Percentiles rank a stretch among this genome's conserved stretches.
phyloP scores from a whole-genome alignment of 2,888 invertebrate genomes.

The Eupeodes luniger region DNA sequence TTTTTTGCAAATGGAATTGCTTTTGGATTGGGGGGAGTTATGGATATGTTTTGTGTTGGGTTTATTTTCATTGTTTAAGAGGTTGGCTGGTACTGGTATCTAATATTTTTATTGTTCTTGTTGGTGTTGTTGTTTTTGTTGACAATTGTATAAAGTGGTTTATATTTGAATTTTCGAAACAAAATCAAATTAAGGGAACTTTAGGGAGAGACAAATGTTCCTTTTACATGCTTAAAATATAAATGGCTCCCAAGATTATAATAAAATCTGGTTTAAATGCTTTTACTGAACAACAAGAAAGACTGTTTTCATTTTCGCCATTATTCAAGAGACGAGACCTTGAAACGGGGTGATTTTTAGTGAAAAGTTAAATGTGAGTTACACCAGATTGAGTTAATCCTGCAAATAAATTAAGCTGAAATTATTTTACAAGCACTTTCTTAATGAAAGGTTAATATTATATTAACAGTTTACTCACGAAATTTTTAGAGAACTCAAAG shows the following conservation, averaged over 20 bases:
- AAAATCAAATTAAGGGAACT: not conserved
- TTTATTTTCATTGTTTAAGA: conserved; percentile 27
- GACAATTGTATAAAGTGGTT: conserved; percentile 18
- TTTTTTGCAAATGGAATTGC: conserved; percentile 52
- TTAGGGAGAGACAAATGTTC: not conserved
- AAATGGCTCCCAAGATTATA: not conserved
- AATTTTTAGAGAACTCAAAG: too few relatives aligned
- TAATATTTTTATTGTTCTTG: conserved; percentile 2
- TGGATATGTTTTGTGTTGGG: conserved; percentile 45
- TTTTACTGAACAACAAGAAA: not conserved
- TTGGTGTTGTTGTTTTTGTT: not conserved
- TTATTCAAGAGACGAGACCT: too few relatives aligned
- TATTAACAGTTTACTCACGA: too few relatives aligned
- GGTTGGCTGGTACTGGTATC: conserved; percentile 3
- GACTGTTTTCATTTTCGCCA: too few relatives aligned
- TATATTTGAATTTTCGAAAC: conserved; percentile 13
- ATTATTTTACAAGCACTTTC: too few relatives aligned
- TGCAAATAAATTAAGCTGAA: too few relatives aligned
- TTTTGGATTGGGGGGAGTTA: conserved; percentile 46
- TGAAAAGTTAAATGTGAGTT: too few relatives aligned
- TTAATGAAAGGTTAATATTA: too few relatives aligned
- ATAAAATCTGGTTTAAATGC: conserved; percentile 3
- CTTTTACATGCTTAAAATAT: conserved; percentile 7
- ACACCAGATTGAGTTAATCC: too few relatives aligned
- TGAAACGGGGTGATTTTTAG: too few relatives aligned